Conservation (phyloP, 2,113 vertebrate species). For the Pogonocichla stellata region DNA sequence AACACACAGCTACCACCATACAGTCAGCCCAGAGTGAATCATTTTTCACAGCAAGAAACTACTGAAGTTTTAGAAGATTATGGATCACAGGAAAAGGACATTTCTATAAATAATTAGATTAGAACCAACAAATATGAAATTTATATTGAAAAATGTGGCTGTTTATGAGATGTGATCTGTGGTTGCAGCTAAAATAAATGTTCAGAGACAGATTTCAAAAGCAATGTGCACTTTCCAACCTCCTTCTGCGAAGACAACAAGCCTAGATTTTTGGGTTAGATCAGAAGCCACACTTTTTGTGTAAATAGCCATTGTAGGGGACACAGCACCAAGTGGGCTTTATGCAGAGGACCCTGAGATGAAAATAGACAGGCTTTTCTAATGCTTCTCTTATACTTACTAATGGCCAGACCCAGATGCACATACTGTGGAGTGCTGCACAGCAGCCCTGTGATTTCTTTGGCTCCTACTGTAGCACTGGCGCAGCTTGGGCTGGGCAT, state of each 20-base stretch:
- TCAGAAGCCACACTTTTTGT: neutral
- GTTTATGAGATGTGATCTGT: neutral
- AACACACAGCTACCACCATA: neutral
- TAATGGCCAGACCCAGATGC: neutral
- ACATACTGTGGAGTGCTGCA: accelerated
- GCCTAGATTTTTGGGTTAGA: neutral
- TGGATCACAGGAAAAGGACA: neutral
- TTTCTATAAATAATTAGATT: constrained; percentile 38
- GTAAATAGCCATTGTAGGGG: neutral
- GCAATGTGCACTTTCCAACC: neutral
- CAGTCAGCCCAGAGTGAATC: neutral
- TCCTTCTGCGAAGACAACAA: neutral
- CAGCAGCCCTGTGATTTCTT: neutral
- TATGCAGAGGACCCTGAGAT: neutral
- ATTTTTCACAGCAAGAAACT: constrained; percentile 18
- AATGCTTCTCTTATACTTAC: neutral
- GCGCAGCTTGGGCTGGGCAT: neutral
- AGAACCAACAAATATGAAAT: neutral
- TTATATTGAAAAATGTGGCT: neutral
- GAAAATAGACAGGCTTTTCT: neutral
- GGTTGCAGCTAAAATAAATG: neutral
- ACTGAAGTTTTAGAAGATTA: neutral
- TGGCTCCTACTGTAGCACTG: neutral
- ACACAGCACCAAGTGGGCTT: neutral
- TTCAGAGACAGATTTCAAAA: neutral